Conservation (phyloP, 2,888 invertebrate species). For the Thera obeliscata region DNA sequence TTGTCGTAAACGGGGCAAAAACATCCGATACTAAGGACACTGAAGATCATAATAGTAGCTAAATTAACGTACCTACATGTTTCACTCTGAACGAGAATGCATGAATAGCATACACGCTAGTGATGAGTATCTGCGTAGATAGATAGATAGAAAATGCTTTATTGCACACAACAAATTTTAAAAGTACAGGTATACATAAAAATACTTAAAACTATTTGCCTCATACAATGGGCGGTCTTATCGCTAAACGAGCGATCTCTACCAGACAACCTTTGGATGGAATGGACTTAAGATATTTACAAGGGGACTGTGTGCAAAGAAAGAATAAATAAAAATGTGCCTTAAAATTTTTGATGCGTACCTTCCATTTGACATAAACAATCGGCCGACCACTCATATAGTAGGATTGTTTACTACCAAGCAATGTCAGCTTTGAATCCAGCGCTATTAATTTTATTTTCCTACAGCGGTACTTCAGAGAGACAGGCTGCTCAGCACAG, state of each 20-base stretch:
- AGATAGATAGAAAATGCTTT: no score
- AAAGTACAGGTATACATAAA: no score
- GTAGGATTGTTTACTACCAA: neutral
- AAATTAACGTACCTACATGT: neutral
- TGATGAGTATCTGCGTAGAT: neutral
- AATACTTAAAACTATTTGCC: no score
- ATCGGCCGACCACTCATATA: neutral
- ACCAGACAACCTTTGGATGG: no score
- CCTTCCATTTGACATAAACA: neutral
- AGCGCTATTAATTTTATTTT: conserved; percentile 4
- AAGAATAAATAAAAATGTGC: no score
- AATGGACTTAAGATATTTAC: no score
- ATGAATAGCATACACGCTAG: neutral
- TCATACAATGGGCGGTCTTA: no score
- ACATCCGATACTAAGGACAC: conserved; percentile 41
- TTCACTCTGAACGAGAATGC: conserved; percentile 2
- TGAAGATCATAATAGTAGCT: conserved; percentile 17
- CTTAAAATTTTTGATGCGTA: no score
- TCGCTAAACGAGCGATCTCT: no score
- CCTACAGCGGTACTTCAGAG: conserved; percentile 1
- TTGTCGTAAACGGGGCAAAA: conserved; percentile 58
- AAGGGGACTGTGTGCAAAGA: no score
- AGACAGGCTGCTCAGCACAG: conserved; percentile 17
- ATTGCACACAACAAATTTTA: no score
- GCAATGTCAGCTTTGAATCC: neutral